A percentile compares a stretch with the other conserved stretches of the same genome.
Evolutionary conservation across 2,113 vertebrate species (phyloP).

Genomic region (Notothenia coriiceps): DNA sequence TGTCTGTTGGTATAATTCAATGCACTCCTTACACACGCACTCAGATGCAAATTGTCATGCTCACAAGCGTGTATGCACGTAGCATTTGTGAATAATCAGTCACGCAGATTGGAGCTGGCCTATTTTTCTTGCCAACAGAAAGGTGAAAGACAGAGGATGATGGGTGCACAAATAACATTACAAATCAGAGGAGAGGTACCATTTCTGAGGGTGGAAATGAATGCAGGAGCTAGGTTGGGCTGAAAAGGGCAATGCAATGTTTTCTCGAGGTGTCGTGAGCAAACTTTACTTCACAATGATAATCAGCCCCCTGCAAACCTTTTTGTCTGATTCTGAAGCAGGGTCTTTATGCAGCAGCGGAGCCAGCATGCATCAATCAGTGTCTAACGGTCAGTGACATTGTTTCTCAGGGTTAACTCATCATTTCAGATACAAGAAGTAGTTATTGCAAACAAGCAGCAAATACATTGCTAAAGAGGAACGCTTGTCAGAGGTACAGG

Average conservation of each 20-base stretch:
- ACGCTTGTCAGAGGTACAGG: background rate
- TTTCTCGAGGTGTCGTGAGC: too few relatives aligned
- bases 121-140: conserved; percentile 18
- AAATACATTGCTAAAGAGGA: background rate
- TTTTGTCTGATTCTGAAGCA: background rate
- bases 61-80: background rate
- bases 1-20: conserved; percentile 71
- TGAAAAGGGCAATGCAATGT: background rate
- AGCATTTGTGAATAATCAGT: conserved; percentile 17
- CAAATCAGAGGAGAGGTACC: conserved; percentile 38
- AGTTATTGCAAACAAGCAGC: background rate
- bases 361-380: conserved; percentile 6
- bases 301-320: conserved; percentile 24
- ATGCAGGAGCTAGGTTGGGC: conserved; percentile 19
- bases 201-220: conserved; percentile 13
- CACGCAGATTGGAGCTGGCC: background rate
- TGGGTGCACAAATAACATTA: conserved; percentile 31
- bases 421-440: conserved; percentile 7
- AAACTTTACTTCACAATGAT: conserved; percentile 7
- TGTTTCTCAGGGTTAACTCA: conserved; percentile 1
- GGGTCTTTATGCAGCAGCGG: background rate
- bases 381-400: conserved; percentile 39
- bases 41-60: background rate
- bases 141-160: conserved; percentile 41
- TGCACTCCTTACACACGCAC: conserved; percentile 11